Evolutionary conservation across 2,113 vertebrate genomes (phyloP).

Genomic region (Eolophus roseicapilla): DNA sequence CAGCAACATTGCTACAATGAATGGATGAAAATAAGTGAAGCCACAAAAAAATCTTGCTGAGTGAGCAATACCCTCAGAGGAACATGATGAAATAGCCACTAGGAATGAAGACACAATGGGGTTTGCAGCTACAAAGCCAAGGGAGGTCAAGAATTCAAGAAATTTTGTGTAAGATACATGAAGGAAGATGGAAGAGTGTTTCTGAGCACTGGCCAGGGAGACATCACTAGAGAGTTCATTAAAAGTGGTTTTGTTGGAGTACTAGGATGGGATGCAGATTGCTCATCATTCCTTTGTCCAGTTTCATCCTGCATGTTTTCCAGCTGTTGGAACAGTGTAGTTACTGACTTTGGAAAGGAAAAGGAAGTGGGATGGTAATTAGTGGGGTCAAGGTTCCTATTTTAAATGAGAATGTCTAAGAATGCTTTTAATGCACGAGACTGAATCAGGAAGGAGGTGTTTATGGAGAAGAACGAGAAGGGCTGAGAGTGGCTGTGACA

Average conservation of each 20-base stretch:
- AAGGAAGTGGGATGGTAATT: not conserved
- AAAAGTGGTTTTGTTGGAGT: not conserved
- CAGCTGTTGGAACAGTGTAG: not conserved
- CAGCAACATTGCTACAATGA: not conserved
- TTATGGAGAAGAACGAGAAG: not conserved
- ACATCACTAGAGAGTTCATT: not conserved
- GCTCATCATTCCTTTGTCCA: not conserved
- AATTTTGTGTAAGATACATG: not conserved
- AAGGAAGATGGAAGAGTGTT: not conserved
- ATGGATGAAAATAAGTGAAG: not conserved
- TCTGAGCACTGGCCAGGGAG: not conserved
- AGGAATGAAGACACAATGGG: not conserved
- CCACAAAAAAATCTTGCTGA: not conserved
- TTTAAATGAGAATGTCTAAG: not conserved
- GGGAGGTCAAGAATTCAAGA: not conserved
- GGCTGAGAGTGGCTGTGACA: not conserved
- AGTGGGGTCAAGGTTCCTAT: not conserved
- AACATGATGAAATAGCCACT: not conserved
- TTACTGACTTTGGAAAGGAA: not conserved
- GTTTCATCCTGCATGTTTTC: not conserved
- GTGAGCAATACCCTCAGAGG: not conserved
- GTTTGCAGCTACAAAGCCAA: not conserved
- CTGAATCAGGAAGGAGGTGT: not conserved
- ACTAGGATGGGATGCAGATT: not conserved
- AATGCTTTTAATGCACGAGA: not conserved